Evolutionary conservation across 2,888 invertebrate species (phyloP).

Genomic region (Neocrepidodera transversa): DNA sequence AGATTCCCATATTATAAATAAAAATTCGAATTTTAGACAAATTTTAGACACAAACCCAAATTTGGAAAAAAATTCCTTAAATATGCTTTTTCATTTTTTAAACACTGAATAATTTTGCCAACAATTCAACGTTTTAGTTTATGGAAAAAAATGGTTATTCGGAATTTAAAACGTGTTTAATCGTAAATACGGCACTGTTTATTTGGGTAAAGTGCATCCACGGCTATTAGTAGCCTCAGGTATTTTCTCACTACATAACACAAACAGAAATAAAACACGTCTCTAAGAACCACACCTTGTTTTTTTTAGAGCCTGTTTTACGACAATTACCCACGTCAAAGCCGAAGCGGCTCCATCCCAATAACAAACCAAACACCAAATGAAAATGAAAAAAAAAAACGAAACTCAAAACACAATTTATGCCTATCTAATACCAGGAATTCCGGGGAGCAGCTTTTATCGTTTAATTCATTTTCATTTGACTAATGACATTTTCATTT

Average conservation of each 20-base stretch:
- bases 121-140: too few species aligned
- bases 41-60: too few species aligned
- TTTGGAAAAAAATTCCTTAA: too few species aligned
- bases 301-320: slow-evolving; percentile 3
- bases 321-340: slow-evolving; percentile 1
- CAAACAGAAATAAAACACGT: background rate
- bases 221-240: background rate
- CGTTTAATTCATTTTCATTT: background rate
- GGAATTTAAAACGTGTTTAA: too few species aligned
- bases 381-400: slow-evolving; percentile 3
- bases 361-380: slow-evolving; percentile 1
- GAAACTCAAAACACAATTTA: slow-evolving; percentile 2
- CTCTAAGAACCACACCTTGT: background rate
- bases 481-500: background rate
- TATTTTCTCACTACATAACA: slow-evolving; percentile 9
- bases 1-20: too few species aligned
- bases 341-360: background rate
- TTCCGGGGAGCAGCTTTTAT: slow-evolving; percentile 5
- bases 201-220: background rate
- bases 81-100: too few species aligned
- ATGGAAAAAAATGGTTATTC: too few species aligned
- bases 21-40: too few species aligned
- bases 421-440: background rate
- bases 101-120: too few species aligned
- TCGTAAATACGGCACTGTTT: background rate